phyloP scores from a whole-genome alignment of 2,797 vertebrate species.

The Gadopsis bispinosus region DNA sequence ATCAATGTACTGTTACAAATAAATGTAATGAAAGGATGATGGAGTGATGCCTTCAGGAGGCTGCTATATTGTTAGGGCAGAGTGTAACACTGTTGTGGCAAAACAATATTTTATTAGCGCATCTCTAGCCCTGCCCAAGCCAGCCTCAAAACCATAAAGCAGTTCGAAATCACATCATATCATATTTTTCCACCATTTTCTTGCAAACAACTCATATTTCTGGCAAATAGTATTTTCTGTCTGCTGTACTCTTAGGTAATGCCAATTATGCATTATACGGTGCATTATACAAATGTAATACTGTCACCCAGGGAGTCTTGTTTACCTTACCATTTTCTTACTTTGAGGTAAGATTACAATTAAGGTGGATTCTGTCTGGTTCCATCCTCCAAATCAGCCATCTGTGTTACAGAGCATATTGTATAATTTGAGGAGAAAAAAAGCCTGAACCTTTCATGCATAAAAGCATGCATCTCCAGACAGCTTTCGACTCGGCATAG shows the following conservation, averaged over 20 bases:
- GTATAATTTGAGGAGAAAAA: slow-evolving; percentile 11
- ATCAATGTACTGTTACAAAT: slow-evolving; percentile 78
- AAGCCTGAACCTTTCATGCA: slow-evolving; percentile 10
- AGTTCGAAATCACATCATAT: slow-evolving; percentile 34
- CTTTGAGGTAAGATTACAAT: slow-evolving; percentile 53
- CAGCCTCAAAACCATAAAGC: slow-evolving; percentile 37
- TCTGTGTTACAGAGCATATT: slow-evolving; percentile 29
- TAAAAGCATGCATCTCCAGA: slow-evolving; percentile 21
- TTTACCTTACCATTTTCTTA: slow-evolving; percentile 50
- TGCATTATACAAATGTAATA: slow-evolving; percentile 46
- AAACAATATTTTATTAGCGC: slow-evolving; percentile 72
- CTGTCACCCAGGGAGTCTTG: slow-evolving; percentile 46
- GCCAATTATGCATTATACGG: slow-evolving; percentile 49
- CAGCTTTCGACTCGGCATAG: slow-evolving; percentile 7
- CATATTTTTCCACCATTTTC: slow-evolving; percentile 42
- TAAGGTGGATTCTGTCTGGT: slow-evolving; percentile 40
- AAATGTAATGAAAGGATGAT: slow-evolving; percentile 80
- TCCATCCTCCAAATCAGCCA: slow-evolving; percentile 40
- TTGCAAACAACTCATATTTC: slow-evolving; percentile 59
- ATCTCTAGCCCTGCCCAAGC: slow-evolving; percentile 43
- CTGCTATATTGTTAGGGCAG: slow-evolving; percentile 68
- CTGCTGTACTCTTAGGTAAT: slow-evolving; percentile 35
- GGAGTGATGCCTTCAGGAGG: slow-evolving; percentile 78
- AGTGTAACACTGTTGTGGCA: slow-evolving; percentile 66
- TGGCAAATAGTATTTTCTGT: slow-evolving; percentile 37